Evolutionary conservation across 2,888 invertebrate species (phyloP).

Genomic region (Congeria kusceri): DNA sequence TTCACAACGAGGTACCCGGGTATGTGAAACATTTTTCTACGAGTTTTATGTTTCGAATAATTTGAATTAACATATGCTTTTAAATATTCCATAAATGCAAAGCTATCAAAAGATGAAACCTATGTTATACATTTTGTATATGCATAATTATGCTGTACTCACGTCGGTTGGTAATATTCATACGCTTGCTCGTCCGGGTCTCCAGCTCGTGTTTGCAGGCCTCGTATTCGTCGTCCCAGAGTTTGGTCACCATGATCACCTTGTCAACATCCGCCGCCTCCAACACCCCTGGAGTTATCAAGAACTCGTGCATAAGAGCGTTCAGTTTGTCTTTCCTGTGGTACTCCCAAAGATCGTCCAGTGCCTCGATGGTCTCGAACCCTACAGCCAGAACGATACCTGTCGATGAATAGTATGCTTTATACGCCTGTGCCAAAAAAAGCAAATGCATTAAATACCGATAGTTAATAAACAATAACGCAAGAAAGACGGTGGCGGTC

Average conservation of each 20-base stretch:
- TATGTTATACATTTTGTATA: too few species aligned
- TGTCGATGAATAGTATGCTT: slow-evolving; percentile 36
- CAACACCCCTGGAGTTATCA: slow-evolving; percentile 69
- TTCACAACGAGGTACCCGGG: too few species aligned
- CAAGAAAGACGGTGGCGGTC: too few species aligned
- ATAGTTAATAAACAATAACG: too few species aligned
- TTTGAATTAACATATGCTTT: too few species aligned
- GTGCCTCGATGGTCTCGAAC: slow-evolving; percentile 68
- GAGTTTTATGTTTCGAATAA: too few species aligned
- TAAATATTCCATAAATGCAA: too few species aligned
- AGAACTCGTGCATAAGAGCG: slow-evolving; percentile 66
- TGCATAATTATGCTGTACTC: too few species aligned
- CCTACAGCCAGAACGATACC: slow-evolving; percentile 76
- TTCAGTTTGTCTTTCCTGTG: slow-evolving; percentile 66
- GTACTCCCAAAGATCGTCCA: slow-evolving; percentile 72
- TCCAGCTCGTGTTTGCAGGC: slow-evolving; percentile 70
- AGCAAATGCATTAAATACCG: too few species aligned
- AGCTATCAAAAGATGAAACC: too few species aligned
- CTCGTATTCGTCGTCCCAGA: slow-evolving; percentile 78
- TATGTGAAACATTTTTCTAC: too few species aligned
- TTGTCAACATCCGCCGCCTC: slow-evolving; percentile 61
- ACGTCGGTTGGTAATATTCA: neutral
- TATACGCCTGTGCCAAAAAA: too few species aligned
- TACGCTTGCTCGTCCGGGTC: neutral
- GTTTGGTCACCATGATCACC: slow-evolving; percentile 71